Conservation (phyloP, 1,140 invertebrate genomes). For the Microplitis demolitor region DNA sequence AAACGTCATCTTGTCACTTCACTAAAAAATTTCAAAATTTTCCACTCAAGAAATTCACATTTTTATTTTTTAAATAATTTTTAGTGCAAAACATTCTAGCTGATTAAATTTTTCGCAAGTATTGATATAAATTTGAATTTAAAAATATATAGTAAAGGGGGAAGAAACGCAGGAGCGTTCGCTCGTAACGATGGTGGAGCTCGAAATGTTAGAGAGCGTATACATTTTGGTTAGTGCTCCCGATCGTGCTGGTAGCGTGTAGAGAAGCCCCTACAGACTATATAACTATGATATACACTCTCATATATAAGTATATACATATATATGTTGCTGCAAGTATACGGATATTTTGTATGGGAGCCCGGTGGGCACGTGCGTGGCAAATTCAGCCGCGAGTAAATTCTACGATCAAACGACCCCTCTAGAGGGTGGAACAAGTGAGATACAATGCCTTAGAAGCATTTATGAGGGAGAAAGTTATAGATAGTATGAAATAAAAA, state of each 20-base stretch:
- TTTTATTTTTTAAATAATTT: too few relatives aligned
- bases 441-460: neutral
- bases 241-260: neutral
- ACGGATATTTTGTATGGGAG: neutral
- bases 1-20: too few relatives aligned
- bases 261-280: neutral
- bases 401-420: neutral
- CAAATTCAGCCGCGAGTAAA: neutral
- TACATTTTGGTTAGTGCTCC: neutral
- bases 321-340: neutral
- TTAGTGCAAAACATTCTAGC: too few relatives aligned
- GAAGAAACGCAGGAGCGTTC: neutral
- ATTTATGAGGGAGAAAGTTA: neutral
- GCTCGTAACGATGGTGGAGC: neutral
- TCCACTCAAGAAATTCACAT: too few relatives aligned
- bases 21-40: too few relatives aligned
- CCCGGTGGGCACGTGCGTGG: neutral
- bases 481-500: too few relatives aligned
- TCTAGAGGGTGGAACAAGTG: neutral
- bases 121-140: neutral
- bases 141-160: neutral
- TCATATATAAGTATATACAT: too few relatives aligned
- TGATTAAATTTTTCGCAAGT: neutral
- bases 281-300: too few relatives aligned
- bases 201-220: neutral